Percentiles rank a stretch among this genome's conserved stretches.
These are phyloP conservation scores for Macaria liturata DNA, from an alignment of 2,888 invertebrate genomes.

Conservation along the genomic window DNA sequence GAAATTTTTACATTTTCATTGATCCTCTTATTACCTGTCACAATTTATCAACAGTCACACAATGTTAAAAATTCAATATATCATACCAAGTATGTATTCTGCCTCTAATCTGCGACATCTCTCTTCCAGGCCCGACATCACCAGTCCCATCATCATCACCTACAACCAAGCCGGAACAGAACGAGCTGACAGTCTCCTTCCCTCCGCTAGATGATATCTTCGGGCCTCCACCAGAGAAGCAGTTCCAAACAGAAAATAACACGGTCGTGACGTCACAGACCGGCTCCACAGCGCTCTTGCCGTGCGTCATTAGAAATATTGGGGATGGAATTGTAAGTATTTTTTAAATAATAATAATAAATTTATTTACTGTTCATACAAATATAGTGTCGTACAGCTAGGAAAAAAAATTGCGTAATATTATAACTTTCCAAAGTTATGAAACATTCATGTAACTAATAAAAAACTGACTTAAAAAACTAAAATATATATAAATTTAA, in stretches of 20 bases:
- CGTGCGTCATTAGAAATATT: constrained; percentile 92
- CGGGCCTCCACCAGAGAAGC: constrained; percentile 85
- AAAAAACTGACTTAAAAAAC: no score
- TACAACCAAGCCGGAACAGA: constrained; percentile 62
- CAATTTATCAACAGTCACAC: no score
- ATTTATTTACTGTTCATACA: no score
- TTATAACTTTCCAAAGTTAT: no score
- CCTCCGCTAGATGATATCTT: constrained; percentile 74
- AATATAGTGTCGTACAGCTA: no score
- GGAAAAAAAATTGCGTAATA: no score
- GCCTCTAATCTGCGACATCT: neutral
- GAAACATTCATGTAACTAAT: no score
- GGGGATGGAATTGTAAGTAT: constrained; percentile 94
- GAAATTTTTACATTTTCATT: no score
- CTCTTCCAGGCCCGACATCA: constrained; percentile 54
- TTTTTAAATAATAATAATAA: neutral
- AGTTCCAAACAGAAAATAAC: constrained; percentile 92
- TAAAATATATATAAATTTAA: no score
- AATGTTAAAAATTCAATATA: no score
- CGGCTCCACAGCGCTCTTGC: constrained; percentile 91
- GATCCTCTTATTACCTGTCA: no score
- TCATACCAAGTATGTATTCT: no score
- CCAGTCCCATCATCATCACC: constrained; percentile 49
- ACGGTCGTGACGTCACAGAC: constrained; percentile 92
- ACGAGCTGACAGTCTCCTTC: constrained; percentile 73